A percentile compares a stretch with the other conserved stretches of the same genome.
These are phyloP conservation scores for Malurus leucopterus DNA, from an alignment of 2,797 vertebrate species.

Conservation along the genomic window DNA sequence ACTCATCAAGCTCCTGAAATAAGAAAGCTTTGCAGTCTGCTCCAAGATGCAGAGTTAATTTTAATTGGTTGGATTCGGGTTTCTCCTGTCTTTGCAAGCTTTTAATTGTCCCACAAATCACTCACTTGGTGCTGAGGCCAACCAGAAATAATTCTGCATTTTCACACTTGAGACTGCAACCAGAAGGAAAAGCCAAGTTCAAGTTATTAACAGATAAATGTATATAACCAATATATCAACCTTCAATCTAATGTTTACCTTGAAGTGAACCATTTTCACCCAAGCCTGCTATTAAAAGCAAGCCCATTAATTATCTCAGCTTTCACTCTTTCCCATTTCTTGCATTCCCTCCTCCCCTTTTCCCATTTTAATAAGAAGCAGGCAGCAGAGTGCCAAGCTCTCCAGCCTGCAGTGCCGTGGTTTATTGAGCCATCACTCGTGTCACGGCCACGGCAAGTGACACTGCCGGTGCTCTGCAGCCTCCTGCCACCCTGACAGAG, in stretches of 20 bases:
- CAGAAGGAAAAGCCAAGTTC: not conserved
- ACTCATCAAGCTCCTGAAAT: not conserved
- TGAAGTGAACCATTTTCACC: not conserved
- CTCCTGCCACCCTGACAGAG: not conserved
- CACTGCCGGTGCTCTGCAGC: not conserved
- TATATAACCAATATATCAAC: not conserved
- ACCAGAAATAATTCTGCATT: constrained; percentile 1
- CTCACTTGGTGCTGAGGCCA: not conserved
- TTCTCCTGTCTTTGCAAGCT: not conserved
- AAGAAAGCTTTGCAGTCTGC: not conserved
- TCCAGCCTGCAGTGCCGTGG: constrained; percentile 16
- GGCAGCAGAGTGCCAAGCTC: not conserved
- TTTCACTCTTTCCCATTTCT: not conserved
- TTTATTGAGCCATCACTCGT: constrained; percentile 37
- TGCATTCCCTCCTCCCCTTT: not conserved
- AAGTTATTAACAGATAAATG: not conserved
- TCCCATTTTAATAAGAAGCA: not conserved
- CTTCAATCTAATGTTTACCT: not conserved
- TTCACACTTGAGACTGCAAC: not conserved
- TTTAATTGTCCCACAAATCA: not conserved
- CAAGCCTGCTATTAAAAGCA: not conserved
- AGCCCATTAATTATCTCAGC: not conserved
- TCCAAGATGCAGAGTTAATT: not conserved
- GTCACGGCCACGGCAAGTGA: too few species aligned
- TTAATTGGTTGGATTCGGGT: not conserved